Evolutionary conservation across 2,888 invertebrate genomes (phyloP), one percentile per base, ranked within the genome.

Genomic region (Schrankia costaestrigalis): DNA sequence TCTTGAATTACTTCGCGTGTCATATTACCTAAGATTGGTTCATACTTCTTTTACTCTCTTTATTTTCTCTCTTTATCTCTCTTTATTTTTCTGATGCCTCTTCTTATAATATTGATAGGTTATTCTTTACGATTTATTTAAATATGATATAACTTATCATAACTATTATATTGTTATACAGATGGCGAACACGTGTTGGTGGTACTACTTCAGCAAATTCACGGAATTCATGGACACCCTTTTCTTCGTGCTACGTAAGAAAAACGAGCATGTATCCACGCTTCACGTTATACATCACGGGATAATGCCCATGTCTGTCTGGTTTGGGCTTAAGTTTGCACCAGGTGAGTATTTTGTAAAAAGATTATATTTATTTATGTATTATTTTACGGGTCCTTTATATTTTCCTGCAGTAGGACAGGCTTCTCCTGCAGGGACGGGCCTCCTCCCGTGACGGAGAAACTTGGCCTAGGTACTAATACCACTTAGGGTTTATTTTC

Each of bases 161-260:
- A 13, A 8, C 10, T 25, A 14, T 3, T 12, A 9, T 26, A 35
- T 27, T 31, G n/a, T 33, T 14, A 15, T 26, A 14, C 49, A 95
- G 95, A 97, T 98, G 96, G 96, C 95, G 32, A 91, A 91, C 63
- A 95, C 95, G 23, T 97, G 97, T 82, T 98, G 97, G 97, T 96
- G 96, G 96, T 98, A 97, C 84, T 97, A 96, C 89, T 93, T 98
- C 83, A 96, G 97, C 69, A 98, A 98, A 87, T 97, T 97, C 85
- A 96, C 97, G 62, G 98, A 98, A 85, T 96, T 98, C 82, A 93
- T 97, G 73, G 98, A 98, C 89, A 98, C 98, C 66, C 93, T 97
- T 65, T 98, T 97, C 92, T 98, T 98, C 89, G 94, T 97, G 61
- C 85, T 97, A 77, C 92, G 97, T 54, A 97, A 97, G 90, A 98